Percentiles rank a stretch among this genome's conserved stretches.
Conservation (phyloP, 1,140 invertebrate genomes). For the Pemphigus obesinymphae region DNA sequence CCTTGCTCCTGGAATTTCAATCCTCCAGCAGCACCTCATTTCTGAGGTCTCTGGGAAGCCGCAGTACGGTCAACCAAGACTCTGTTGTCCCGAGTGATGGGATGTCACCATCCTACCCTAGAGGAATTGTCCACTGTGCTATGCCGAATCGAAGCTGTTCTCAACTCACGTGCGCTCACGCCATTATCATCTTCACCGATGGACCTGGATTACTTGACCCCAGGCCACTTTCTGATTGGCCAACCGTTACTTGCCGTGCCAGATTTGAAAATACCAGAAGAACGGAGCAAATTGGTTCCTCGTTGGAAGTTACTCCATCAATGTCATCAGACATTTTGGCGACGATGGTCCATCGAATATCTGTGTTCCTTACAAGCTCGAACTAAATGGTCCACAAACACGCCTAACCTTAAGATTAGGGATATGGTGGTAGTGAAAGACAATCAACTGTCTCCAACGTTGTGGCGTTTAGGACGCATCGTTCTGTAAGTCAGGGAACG, state of each 20-base stretch:
- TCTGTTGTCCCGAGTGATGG: background rate
- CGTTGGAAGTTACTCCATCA: too few species aligned
- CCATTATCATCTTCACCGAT: background rate
- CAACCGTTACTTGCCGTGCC: background rate
- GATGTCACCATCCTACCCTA: background rate
- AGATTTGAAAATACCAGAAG: background rate
- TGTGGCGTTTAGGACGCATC: background rate
- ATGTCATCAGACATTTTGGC: background rate
- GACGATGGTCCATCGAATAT: background rate
- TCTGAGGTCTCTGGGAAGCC: too few species aligned
- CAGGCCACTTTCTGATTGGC: too few species aligned
- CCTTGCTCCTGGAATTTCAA: slow-evolving; percentile 46
- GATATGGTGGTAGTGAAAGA: background rate
- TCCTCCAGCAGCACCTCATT: slow-evolving; percentile 42
- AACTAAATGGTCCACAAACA: background rate
- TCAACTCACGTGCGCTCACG: too few species aligned
- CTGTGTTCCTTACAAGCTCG: background rate
- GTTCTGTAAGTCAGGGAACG: background rate
- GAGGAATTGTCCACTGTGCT: background rate
- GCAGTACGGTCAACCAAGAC: background rate
- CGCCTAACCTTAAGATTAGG: background rate
- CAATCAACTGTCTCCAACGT: background rate
- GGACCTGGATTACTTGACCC: background rate
- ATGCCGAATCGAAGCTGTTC: background rate
- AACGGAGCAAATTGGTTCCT: background rate